These are phyloP conservation scores for Staurois parvus DNA, from an alignment of 2,797 vertebrate genomes.

Conservation along the genomic window DNA sequence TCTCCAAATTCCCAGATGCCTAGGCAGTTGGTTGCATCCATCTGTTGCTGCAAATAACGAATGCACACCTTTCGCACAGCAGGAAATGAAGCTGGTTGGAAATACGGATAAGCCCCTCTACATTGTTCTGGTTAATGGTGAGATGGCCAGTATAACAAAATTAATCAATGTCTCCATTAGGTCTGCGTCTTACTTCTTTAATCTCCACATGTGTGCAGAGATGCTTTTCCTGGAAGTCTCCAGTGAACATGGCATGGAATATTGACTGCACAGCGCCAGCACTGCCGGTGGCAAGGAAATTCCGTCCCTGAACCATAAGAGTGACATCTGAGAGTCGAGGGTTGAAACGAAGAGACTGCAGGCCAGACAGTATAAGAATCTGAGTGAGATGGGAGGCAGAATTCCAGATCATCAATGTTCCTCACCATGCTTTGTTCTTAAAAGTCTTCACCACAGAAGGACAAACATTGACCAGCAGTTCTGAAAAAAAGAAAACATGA, in stretches of 20 bases:
- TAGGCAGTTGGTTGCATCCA: slow-evolving; percentile 92
- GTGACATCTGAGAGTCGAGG: slow-evolving; percentile 91
- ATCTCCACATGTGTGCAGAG: slow-evolving; percentile 89
- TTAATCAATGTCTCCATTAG: slow-evolving; percentile 83
- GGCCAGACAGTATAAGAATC: slow-evolving; percentile 89
- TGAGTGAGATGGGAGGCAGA: slow-evolving; percentile 89
- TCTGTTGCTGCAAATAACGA: slow-evolving; percentile 95
- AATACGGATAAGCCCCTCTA: slow-evolving; percentile 87
- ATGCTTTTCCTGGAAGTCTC: slow-evolving; percentile 94
- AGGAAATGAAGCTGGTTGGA: slow-evolving; percentile 92
- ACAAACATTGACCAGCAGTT: slow-evolving; percentile 21
- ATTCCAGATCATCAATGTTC: slow-evolving; percentile 93
- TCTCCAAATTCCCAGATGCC: slow-evolving; percentile 96
- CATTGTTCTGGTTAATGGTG: slow-evolving; percentile 92
- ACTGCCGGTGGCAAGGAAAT: slow-evolving; percentile 93
- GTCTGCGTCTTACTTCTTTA: slow-evolving; percentile 82
- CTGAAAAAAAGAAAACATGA: slow-evolving; percentile 13
- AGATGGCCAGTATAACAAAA: slow-evolving; percentile 93
- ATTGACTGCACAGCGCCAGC: slow-evolving; percentile 92
- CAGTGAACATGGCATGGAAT: slow-evolving; percentile 93
- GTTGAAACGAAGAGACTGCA: slow-evolving; percentile 84
- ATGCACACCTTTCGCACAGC: slow-evolving; percentile 88
- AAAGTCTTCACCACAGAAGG: slow-evolving; percentile 19
- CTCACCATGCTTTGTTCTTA: slow-evolving; percentile 83
- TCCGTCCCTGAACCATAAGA: slow-evolving; percentile 82